Base-by-base conservation (phyloP, 2,888 invertebrate genomes). In the Caenorhabditis sp. region DNA sequence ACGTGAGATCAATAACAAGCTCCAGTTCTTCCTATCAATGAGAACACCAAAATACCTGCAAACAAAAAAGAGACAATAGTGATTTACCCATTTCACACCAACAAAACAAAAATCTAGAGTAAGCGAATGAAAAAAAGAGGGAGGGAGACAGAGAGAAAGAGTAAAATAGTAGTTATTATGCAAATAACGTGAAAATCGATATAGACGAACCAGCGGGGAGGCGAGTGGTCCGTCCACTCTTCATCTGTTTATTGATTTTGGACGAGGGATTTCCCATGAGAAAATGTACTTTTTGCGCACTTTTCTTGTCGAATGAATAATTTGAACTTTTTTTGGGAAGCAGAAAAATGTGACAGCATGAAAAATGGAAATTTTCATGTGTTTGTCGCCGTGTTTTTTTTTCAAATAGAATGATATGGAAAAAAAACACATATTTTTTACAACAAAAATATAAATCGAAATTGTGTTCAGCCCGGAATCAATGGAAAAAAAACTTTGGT, bases 21-120 rank as follows among this genome's bases (percentile, higher is more conserved):
- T 55, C 66, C 71, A 71, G 71, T 51, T 71, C 66, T 71, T 71
- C 60, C 60, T 66, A 66, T 63, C 63, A 67, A 26, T 14, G 55
- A 55, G 23, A 55, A 26, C 57, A 26, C 26, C 55, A 55, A n/a
- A n/a, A 53, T 53, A 53, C 43, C 43, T 43, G 43, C 12, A 43
- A 43, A n/a, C n/a, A n/a, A n/a, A n/a, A 17, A 43, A 10, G 43
- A 43, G 10, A 43, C 43, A 43, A 43, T 17, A 17, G 14, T 12
- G 14, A 17, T 10, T 17, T 43, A 17, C 17, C 17, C 43, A 43
- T 43, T 14, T 43, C 43, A 43, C 43, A 43, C 43, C 43, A 43
- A 43, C 21, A 8, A 21, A 51, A 51, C 8, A 51, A 12, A 51
- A 2, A 10, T 4, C 51, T 3, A 23, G 51, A 51, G 21, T 17